phyloP scores from a whole-genome alignment of 2,888 invertebrate genomes.

The Dinocampus coccinellae region DNA sequence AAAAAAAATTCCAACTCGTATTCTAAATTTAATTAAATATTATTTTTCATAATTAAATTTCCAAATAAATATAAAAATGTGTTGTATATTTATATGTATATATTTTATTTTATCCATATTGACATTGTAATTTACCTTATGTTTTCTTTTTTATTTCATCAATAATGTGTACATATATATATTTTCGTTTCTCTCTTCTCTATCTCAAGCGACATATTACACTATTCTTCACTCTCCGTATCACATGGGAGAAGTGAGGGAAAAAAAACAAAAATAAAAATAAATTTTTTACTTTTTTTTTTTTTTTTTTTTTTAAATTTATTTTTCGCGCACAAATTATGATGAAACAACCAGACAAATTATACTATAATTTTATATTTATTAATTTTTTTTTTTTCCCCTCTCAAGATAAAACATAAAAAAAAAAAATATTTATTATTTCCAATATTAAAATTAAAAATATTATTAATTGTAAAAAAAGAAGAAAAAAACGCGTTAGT shows the following conservation, averaged over 20 bases:
- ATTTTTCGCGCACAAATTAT: constrained; percentile 9
- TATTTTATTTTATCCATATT: background rate
- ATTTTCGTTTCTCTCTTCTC: background rate
- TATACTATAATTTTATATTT: constrained; percentile 1
- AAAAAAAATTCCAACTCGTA: background rate
- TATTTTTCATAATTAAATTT: background rate
- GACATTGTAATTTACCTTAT: background rate
- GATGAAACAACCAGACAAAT: background rate
- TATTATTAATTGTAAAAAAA: too few species aligned
- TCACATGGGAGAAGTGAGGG: background rate
- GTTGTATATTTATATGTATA: background rate
- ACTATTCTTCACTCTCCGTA: background rate
- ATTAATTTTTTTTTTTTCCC: background rate
- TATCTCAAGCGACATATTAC: background rate
- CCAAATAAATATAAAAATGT: background rate
- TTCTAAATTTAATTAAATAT: background rate
- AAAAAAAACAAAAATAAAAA: too few species aligned
- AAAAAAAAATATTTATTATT: too few species aligned
- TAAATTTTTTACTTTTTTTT: too few species aligned
- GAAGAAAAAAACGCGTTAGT: too few species aligned
- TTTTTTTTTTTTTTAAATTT: too few species aligned
- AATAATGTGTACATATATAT: background rate
- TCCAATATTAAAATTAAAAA: too few species aligned
- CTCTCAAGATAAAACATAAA: too few species aligned
- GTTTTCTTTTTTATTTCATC: background rate